phyloP scores from a whole-genome alignment of 2,797 vertebrate species.

The Cyclura pinguis region DNA sequence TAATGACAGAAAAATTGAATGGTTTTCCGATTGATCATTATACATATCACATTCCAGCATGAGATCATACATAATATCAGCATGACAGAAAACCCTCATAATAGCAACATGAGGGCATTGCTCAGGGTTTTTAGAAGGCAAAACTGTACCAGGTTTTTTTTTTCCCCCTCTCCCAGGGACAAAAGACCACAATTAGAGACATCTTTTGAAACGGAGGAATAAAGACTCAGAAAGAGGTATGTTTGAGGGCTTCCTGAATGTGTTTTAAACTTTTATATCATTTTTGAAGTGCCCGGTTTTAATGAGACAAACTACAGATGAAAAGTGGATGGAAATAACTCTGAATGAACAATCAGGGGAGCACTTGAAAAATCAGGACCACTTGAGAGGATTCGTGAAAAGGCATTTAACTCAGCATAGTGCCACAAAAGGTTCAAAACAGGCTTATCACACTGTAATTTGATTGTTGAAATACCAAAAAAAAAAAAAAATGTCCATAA shows the following conservation, averaged over 20 bases:
- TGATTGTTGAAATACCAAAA: constrained; percentile 34
- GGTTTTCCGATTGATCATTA: constrained; percentile 66
- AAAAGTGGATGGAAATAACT: constrained; percentile 66
- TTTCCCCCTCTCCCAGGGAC: constrained; percentile 12
- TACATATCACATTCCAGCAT: constrained; percentile 27
- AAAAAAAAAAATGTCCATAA: background rate
- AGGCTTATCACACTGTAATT: constrained; percentile 44
- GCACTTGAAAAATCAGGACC: constrained; percentile 69
- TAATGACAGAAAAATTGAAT: constrained; percentile 63
- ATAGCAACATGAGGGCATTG: constrained; percentile 49
- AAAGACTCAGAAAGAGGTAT: constrained; percentile 72
- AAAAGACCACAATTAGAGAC: constrained; percentile 68
- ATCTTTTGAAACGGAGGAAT: constrained; percentile 67
- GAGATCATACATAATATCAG: constrained; percentile 56
- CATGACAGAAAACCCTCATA: constrained; percentile 44
- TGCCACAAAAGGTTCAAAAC: constrained; percentile 58
- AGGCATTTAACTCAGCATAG: constrained; percentile 62
- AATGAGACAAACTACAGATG: constrained; percentile 73
- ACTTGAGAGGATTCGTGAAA: constrained; percentile 47
- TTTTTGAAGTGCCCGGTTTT: constrained; percentile 70
- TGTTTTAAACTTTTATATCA: constrained; percentile 69
- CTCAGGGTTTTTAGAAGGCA: constrained; percentile 51
- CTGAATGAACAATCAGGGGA: constrained; percentile 70
- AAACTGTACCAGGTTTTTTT: constrained; percentile 47
- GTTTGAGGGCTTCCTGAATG: constrained; percentile 66